A percentile compares a stretch with the other conserved stretches of the same genome.
Evolutionary conservation across 2,113 vertebrate species (phyloP).

Genomic region (Perca schrenkii): DNA sequence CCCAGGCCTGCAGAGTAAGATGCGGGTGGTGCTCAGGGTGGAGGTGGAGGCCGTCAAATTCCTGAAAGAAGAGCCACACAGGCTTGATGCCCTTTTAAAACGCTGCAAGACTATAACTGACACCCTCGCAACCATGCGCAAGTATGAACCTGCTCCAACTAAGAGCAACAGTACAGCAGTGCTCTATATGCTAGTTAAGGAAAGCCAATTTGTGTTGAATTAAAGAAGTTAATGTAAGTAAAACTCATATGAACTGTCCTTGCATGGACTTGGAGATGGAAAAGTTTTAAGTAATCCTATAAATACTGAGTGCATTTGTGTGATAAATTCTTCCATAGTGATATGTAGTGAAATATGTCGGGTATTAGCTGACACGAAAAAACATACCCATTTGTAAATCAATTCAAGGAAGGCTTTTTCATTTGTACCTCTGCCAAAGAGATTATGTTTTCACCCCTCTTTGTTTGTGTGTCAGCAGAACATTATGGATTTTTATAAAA

Average conservation of each 20-base stretch:
- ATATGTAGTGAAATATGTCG: background rate
- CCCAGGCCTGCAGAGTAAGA: slow-evolving; percentile 97
- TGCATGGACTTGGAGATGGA: background rate
- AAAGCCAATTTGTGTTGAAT: background rate
- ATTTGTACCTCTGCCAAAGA: slow-evolving; percentile 33
- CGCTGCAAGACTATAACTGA: slow-evolving; percentile 95
- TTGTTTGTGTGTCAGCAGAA: slow-evolving; percentile 37
- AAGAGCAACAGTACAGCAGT: background rate
- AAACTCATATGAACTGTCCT: background rate
- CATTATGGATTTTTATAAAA: slow-evolving; percentile 36
- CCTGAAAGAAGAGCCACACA: slow-evolving; percentile 97
- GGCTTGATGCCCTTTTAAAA: slow-evolving; percentile 94
- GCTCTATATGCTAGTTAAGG: background rate
- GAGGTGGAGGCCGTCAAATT: slow-evolving; percentile 99
- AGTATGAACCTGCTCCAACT: slow-evolving; percentile 69
- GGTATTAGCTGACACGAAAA: slow-evolving; percentile 4
- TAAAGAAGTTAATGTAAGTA: background rate
- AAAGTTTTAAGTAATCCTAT: slow-evolving; percentile 7
- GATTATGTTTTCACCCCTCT: slow-evolving; percentile 15
- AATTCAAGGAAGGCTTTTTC: background rate
- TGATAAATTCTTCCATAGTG: background rate
- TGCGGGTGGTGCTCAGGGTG: slow-evolving; percentile 96
- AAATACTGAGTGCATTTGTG: slow-evolving; percentile 7
- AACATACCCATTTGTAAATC: slow-evolving; percentile 22
- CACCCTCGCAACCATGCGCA: slow-evolving; percentile 83